Evolutionary conservation across 2,888 invertebrate genomes (phyloP).

Genomic region (Acleris holmiana): DNA sequence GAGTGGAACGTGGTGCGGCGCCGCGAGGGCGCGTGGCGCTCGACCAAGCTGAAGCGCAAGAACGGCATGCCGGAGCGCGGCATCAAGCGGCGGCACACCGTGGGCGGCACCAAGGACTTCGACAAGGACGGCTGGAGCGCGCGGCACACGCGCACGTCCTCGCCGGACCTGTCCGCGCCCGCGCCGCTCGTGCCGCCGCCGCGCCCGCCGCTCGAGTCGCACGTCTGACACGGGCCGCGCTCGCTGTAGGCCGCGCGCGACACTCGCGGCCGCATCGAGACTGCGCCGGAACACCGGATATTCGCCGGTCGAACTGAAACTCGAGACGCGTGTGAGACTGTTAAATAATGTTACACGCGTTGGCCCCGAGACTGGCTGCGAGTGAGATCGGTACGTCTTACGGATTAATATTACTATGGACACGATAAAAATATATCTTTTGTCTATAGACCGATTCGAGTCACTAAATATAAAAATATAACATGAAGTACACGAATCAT

Average conservation of each 20-base stretch:
- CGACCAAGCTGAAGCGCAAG: constrained; percentile 88
- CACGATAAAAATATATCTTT: neutral
- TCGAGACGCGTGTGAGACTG: constrained; percentile 4
- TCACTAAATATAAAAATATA: constrained; percentile 8
- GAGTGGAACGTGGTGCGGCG: constrained; percentile 88
- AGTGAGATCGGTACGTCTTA: constrained; percentile 3
- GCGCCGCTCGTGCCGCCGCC: constrained; percentile 34
- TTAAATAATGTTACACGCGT: neutral
- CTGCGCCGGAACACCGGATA: neutral
- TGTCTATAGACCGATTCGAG: neutral
- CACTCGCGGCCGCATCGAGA: neutral
- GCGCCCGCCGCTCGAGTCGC: constrained; percentile 64
- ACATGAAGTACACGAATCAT: constrained; percentile 16
- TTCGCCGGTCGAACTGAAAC: constrained; percentile 12
- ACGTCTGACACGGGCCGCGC: constrained; percentile 54
- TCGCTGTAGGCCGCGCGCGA: constrained; percentile 52
- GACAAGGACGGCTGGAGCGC: constrained; percentile 86
- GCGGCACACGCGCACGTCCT: constrained; percentile 84
- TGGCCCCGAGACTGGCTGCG: constrained; percentile 1
- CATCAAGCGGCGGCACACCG: constrained; percentile 95
- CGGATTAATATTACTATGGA: neutral
- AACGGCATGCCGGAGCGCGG: constrained; percentile 92
- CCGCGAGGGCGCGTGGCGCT: constrained; percentile 82
- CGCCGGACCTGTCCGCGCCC: constrained; percentile 82
- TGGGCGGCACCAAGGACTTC: constrained; percentile 96